A percentile compares a stretch with the other conserved stretches of the same genome.
Evolutionary conservation across 30 jellyfish, hydroid and myxozoan genomes (phyloP).

Genomic region (Morbakka virulenta): DNA sequence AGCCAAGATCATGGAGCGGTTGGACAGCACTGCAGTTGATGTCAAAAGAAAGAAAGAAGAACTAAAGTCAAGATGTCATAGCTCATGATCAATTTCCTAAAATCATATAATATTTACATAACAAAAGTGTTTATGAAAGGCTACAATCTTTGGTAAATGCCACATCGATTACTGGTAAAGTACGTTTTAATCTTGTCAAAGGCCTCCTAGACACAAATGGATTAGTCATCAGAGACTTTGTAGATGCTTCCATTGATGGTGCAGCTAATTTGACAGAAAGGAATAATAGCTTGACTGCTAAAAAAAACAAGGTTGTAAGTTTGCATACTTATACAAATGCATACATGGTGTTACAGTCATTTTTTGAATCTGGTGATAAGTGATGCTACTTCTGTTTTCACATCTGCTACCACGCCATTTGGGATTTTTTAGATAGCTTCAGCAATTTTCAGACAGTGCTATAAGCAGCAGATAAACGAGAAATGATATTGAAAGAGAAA

Average conservation of each 20-base stretch:
- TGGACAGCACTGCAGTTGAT: conserved; percentile 25
- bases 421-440: conserved; percentile 16
- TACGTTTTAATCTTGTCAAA: conserved; percentile 6
- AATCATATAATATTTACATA: neutral
- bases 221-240: conserved; percentile 30
- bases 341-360: conserved; percentile 54
- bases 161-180: conserved; percentile 27
- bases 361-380: conserved; percentile 21
- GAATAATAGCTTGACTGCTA: conserved; percentile 26
- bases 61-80: neutral
- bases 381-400: conserved; percentile 35
- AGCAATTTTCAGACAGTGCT: conserved; percentile 22
- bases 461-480: conserved; percentile 32
- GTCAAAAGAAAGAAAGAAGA: neutral
- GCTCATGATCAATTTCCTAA: neutral
- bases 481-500: conserved; percentile 1
- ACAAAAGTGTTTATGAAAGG: conserved; percentile 28
- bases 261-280: conserved; percentile 30
- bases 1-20: conserved; percentile 6
- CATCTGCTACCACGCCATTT: conserved; percentile 27
- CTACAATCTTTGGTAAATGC: conserved; percentile 35
- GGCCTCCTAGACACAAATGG: conserved; percentile 12
- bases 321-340: conserved; percentile 35
- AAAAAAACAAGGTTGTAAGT: conserved; percentile 26
- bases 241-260: conserved; percentile 37